Evolutionary conservation across 2,888 invertebrate species (phyloP), one percentile per base, ranked within the genome.

Genomic region (Dilophus febrilis): DNA sequence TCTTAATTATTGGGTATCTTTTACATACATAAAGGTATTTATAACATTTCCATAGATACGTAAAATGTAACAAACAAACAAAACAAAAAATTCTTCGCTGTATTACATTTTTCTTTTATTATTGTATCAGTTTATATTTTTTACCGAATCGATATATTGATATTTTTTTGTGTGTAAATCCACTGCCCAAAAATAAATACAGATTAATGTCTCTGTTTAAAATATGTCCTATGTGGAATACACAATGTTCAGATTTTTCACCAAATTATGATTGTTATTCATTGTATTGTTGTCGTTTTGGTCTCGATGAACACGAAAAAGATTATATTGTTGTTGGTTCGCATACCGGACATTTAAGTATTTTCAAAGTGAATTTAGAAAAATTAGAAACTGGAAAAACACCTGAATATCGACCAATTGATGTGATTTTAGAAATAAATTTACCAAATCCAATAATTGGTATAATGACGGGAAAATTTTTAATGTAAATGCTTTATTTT

Each of bases 161-260:
- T n/a, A n/a, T n/a, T n/a, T n/a, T n/a, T n/a, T n/a, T n/a, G n/a
- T n/a, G n/a, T n/a, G n/a, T n/a, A n/a, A n/a, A n/a, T n/a, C n/a
- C n/a, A n/a, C n/a, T n/a, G n/a, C n/a, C n/a, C n/a, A n/a, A n/a
- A n/a, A n/a, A n/a, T n/a, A n/a, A n/a, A n/a, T n/a, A n/a, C n/a
- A n/a, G n/a, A n/a, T n/a, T n/a, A 46, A 95, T 95, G 95, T 94
- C 94, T 3, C 66, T 95, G 51, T 95, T 95, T 57, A 90, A 87
- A 68, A 74, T 82, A 10, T 75, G 85, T 53, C 81, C 82, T 51
- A 86, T 87, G 77, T 95, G 94, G 91, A 71, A 77, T 14, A 77
- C 79, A 12, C 68, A 72, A 38, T 80, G 77, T 46, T 49, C 64
- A 4, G 66, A 67, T 50, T 57, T 60, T 51, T 77, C 74, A 14